A percentile compares a stretch with the other conserved stretches of the same genome.
Conservation (phyloP, 2,113 vertebrate species). For the Amblyopsis rosae region DNA sequence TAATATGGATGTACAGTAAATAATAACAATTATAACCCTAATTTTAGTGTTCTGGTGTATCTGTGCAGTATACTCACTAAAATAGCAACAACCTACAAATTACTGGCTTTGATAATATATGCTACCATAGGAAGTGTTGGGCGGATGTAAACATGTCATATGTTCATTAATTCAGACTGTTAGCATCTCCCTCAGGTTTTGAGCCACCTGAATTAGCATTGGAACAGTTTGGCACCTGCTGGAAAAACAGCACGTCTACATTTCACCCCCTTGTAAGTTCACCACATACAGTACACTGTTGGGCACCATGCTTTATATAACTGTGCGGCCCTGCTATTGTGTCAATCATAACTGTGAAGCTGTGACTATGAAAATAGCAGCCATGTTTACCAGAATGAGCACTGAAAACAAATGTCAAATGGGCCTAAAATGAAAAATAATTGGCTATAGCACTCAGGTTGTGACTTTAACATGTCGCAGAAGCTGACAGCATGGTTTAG, state of each 20-base stretch:
- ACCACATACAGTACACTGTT: background rate
- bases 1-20: no score
- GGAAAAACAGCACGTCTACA: conserved; percentile 1
- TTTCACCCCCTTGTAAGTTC: conserved; percentile 16
- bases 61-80: conserved; percentile 19
- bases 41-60: no score
- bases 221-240: conserved; percentile 20
- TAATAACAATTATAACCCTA: no score
- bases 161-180: conserved; percentile 34
- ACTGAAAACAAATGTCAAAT: conserved; percentile 25
- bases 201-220: conserved; percentile 7
- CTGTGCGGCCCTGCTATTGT: conserved; percentile 1
- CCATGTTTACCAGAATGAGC: conserved; percentile 10
- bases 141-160: conserved; percentile 20
- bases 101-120: no score
- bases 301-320: background rate
- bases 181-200: background rate
- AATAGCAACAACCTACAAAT: conserved; percentile 33
- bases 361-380: conserved; percentile 29
- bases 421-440: conserved; percentile 42
- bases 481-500: conserved; percentile 38
- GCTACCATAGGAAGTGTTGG: no score
- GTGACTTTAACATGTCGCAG: conserved; percentile 38
- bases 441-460: conserved; percentile 39
- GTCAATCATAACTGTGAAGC: conserved; percentile 18